These are phyloP conservation scores for Bos indicus DNA, from an alignment of 2,113 vertebrate genomes.

Conservation along the genomic window DNA sequence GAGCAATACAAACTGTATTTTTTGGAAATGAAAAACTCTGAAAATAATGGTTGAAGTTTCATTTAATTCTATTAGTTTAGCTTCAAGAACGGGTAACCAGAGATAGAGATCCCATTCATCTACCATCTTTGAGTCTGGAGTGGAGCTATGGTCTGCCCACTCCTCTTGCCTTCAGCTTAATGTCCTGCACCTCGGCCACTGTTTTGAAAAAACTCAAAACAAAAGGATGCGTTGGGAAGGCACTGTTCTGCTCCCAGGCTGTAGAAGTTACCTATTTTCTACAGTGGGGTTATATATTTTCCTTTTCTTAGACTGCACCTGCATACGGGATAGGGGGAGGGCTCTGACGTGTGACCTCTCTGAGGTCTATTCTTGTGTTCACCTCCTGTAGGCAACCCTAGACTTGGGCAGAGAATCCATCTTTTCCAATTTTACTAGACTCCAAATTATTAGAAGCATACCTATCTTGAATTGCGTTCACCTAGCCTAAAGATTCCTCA, in stretches of 20 bases:
- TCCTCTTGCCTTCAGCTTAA: background rate
- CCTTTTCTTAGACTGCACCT: background rate
- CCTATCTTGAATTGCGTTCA: background rate
- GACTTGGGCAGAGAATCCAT: background rate
- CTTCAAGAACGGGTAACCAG: background rate
- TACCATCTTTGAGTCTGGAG: background rate
- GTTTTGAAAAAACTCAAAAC: background rate
- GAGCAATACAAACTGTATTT: background rate
- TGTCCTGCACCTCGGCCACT: background rate
- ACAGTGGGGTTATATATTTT: background rate
- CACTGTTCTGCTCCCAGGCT: background rate
- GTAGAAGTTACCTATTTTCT: background rate
- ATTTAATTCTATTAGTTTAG: background rate
- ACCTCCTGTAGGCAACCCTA: background rate
- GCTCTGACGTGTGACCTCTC: background rate
- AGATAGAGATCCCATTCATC: background rate
- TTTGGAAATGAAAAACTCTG: background rate
- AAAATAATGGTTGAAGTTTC: background rate
- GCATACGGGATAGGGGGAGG: background rate
- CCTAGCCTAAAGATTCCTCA: background rate
- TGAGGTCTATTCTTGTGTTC: background rate
- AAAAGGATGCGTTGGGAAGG: background rate
- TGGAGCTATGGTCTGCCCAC: background rate
- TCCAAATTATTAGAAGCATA: background rate
- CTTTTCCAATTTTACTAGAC: background rate